Evolutionary conservation across 2,797 vertebrate species (phyloP), one percentile per base, ranked within the genome.

Genomic region (Vireo griseus): DNA sequence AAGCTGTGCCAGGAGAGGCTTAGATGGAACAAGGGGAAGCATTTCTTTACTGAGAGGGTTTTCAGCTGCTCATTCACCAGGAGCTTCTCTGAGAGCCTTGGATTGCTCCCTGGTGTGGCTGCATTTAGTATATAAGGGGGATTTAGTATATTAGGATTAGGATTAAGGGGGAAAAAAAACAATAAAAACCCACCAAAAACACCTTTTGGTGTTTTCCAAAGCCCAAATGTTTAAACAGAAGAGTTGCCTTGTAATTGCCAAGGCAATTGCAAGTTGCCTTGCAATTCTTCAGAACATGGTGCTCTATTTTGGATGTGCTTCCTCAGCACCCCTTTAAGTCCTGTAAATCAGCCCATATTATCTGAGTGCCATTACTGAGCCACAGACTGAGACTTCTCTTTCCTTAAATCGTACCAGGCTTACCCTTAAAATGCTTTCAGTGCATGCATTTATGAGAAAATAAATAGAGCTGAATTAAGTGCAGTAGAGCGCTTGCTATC

Each of bases 161-260:
- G 16, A 52, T 61, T 61, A 31, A 31, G 22, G 4, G 13, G 1
- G 9, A 3, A 48, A 40, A 39, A 31, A 39, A 0, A 5, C 5
- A 82, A 17, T 21, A 28, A 47, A 77, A 59, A 7, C 6, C 4
- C 6, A 22, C 10, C 24, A 39, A 39, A 66, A 57, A 1, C 31
- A 13, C 21, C 3, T 79, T 59, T 61, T 72, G 39, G 21, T 90
- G 10, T 62, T 29, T 58, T 65, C 58, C 63, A 17, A 71, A 87
- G 18, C 31, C 58, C 52, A 57, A 24, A n/a, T 52, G 21, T 73
- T 90, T 42, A 50, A 90, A 51, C 22, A 37, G 26, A 54, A 59
- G 21, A 13, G 4, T 28, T 57, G 28, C 22, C 83, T 57, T 59
- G 14, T 24, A n/a, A n/a, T n/a, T n/a, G n/a, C n/a, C n/a, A n/a